Evolutionary conservation across 2,888 invertebrate species (phyloP), one percentile per base, ranked within the genome.

Genomic region (Bugula neritina): DNA sequence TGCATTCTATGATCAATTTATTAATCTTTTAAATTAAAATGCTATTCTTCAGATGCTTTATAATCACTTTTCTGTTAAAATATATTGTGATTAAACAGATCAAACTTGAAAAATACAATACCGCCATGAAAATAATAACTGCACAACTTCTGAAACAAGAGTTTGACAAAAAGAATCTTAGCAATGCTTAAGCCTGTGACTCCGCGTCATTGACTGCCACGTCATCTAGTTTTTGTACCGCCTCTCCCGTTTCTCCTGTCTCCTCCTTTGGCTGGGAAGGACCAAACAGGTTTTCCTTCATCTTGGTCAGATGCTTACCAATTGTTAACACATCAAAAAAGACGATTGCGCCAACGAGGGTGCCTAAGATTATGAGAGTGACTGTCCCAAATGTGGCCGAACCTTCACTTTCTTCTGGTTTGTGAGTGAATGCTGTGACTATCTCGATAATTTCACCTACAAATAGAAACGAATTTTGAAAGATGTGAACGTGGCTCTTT

Each of bases 331-430:
- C 31, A 31, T 63, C 63, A 3, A 63, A n/a, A n/a, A 63, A 29
- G 13, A 63, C n/a, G 17, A 63, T 34, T 29, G 27, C 31, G 5
- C 63, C 63, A 25, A 63, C 27, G 2, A 63, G 2, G 27, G 31
- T 63, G n/a, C 63, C 63, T 17, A 63, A n/a, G 1, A 63, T 29
- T 10, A 63, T 27, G 31, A 63, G 5, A n/a, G 63, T 63, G 13
- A 63, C 29, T 29, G 63, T 63, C 1, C 63, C 63, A 63, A 29
- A 63, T 29, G 63, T 31, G 31, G 63, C 31, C 10, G 63, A 63
- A 13, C 63, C 63, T n/a, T 63, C 63, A n/a, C 63, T 63, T n/a
- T 63, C 63, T 31, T 21, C 31, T 13, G 63, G 63, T 31, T 63
- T 63, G 63, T 63, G 63, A n/a, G 63, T 63, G 10, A 63, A 21